phyloP scores from a whole-genome alignment of 2,888 invertebrate genomes.

The Iphiclides podalirius region DNA sequence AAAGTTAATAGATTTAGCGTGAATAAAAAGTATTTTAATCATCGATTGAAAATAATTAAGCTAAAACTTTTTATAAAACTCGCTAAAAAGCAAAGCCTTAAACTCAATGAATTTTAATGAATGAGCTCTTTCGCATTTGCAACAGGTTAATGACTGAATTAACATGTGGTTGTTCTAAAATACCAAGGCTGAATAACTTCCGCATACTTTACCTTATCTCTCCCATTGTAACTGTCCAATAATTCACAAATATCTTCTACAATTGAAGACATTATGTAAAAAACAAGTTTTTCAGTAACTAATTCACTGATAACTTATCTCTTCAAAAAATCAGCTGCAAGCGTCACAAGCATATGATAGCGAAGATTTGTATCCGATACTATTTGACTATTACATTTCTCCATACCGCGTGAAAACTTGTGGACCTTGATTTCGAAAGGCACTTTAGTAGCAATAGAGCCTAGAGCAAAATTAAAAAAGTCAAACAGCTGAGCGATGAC shows the following conservation, averaged over 20 bases:
- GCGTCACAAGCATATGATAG: conserved; percentile 37
- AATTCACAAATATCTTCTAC: conserved; percentile 83
- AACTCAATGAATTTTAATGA: too few relatives aligned
- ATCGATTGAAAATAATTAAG: too few relatives aligned
- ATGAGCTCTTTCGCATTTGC: background rate
- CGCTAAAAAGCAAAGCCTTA: too few relatives aligned
- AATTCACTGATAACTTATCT: conserved; percentile 32
- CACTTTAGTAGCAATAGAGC: conserved; percentile 24
- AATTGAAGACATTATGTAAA: conserved; percentile 53
- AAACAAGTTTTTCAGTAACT: conserved; percentile 12
- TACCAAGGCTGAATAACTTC: conserved; percentile 52
- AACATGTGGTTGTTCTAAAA: conserved; percentile 39
- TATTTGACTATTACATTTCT: conserved; percentile 64
- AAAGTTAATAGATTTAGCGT: too few relatives aligned
- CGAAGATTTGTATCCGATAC: conserved; percentile 46
- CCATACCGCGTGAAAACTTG: conserved; percentile 44
- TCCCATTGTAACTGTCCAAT: conserved; percentile 89
- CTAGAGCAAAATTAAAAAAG: background rate
- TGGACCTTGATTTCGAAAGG: conserved; percentile 37
- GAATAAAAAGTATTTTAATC: too few relatives aligned
- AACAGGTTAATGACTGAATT: conserved; percentile 40
- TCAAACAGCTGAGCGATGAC: conserved; percentile 23
- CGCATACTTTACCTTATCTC: conserved; percentile 86
- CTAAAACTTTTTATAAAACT: too few relatives aligned
- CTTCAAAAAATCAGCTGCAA: conserved; percentile 13